Conservation (phyloP, 2,888 invertebrate genomes). For the Thera obeliscata region DNA sequence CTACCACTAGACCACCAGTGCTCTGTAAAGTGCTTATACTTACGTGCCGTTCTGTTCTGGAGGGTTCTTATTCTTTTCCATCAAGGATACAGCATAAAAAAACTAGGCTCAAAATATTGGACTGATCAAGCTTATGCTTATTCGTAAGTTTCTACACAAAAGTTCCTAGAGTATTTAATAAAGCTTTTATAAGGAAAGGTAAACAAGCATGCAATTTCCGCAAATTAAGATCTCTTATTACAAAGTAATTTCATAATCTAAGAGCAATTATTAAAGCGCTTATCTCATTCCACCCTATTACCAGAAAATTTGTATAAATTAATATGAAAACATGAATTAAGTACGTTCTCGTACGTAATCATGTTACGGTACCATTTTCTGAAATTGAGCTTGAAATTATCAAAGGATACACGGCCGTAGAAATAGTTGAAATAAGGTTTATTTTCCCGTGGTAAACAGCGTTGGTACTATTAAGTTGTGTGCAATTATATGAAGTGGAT, state of each 20-base stretch:
- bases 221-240: conserved; percentile 10
- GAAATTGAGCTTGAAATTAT: conserved; percentile 11
- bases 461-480: conserved; percentile 22
- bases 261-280: conserved; percentile 8
- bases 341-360: conserved; percentile 21
- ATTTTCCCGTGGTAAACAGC: not conserved
- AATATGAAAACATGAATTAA: conserved; percentile 27
- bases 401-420: not conserved
- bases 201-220: not conserved
- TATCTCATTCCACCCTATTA: conserved; percentile 13
- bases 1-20: too few species aligned
- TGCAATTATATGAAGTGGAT: conserved; percentile 37
- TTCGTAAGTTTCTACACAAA: too few species aligned
- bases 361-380: conserved; percentile 14
- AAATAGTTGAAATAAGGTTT: not conserved
- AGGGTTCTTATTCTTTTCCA: too few species aligned
- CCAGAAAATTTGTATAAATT: conserved; percentile 23
- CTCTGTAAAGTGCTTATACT: too few species aligned
- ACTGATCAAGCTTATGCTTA: too few species aligned
- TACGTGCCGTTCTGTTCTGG: too few species aligned
- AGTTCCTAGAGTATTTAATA: too few species aligned
- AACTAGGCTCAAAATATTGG: too few species aligned
- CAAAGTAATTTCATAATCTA: conserved; percentile 7
- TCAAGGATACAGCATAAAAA: too few species aligned
- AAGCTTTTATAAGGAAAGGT: too few species aligned